Evolutionary conservation across 2,113 vertebrate species (phyloP).

Genomic region (Sardina pilchardus): DNA sequence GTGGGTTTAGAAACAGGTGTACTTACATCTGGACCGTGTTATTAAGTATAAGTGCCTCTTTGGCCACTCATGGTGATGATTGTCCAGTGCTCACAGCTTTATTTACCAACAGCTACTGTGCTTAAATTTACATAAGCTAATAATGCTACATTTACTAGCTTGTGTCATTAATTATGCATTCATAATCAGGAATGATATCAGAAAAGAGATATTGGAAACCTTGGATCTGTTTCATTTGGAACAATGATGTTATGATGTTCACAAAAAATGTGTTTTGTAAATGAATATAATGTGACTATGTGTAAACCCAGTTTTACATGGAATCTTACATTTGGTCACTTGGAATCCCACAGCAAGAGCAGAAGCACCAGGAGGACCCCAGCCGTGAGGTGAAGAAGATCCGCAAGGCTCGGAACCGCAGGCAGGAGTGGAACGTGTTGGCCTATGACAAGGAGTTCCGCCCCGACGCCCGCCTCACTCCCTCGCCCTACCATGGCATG

Average conservation of each 20-base stretch:
- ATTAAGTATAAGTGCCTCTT: background rate
- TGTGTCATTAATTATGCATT: background rate
- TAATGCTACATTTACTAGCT: background rate
- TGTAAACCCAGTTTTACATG: background rate
- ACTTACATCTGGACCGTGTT: background rate
- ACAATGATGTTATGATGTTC: background rate
- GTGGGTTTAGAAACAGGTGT: background rate
- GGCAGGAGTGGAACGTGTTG: constrained; percentile 93
- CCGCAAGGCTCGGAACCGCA: constrained; percentile 83
- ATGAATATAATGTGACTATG: background rate
- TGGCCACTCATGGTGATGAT: too few species aligned
- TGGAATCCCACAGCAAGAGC: constrained; percentile 70
- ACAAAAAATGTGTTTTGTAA: background rate
- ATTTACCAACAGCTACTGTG: too few species aligned
- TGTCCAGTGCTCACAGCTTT: too few species aligned
- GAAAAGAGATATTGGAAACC: background rate
- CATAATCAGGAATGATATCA: background rate
- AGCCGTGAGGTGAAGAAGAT: constrained; percentile 89
- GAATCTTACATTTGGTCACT: background rate
- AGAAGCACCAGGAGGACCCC: constrained; percentile 83
- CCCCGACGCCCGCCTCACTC: constrained; percentile 81
- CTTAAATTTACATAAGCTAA: too few species aligned
- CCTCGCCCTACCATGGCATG: constrained; percentile 82
- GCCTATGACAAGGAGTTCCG: constrained; percentile 89
- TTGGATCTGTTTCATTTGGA: background rate